Evolutionary conservation across 2,113 vertebrate species (phyloP), one percentile per base, ranked within the genome.

Genomic region (Cyanoderma ruficeps): DNA sequence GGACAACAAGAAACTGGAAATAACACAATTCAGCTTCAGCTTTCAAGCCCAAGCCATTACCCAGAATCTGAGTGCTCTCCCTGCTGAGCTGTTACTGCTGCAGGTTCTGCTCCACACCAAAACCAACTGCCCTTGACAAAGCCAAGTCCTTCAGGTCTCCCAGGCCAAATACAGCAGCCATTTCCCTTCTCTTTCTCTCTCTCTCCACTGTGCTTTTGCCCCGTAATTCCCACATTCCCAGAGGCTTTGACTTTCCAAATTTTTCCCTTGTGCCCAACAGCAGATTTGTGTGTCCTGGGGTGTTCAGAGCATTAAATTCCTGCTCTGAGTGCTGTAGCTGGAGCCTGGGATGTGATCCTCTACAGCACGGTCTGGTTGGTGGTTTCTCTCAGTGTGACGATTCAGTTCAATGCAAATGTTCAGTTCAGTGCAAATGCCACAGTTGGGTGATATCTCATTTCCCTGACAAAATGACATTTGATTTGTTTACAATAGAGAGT

Each of bases 21-120:
- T 15, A 76, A 14, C 47, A 19, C 22, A 27, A 1, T 20, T 50
- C 22, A n/a, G 3, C 55, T 76, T 30, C 42, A 49, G 56, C 46
- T 83, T 52, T 56, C 47, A 82, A 79, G 35, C 52, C 28, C 56
- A 28, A 74, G 39, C 3, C 22, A 0, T 27, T 8, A 4, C 37
- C 13, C 57, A 37, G 20, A 5, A 24, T 31, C 3, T 0, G 1
- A 42, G 49, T 0, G 0, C 35, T 50, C 35, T 76, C 44, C 59
- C 82, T 64, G 61, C 67, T 39, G 63, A 64, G 72, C 72, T 68
- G 55, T 16, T 35, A 1, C 1, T 60, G 74, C 69, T 46, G 91
- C 69, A 53, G 75, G 11, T 50, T 74, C 55, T 74, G 46, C 74
- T 75, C 74, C n/a, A 15, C 3, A 9, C 85, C 69, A 78, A 61